Percentiles rank a stretch among this genome's conserved stretches.
phyloP scores from a whole-genome alignment of 2,888 invertebrate genomes.

The Leptothorax acervorum region DNA sequence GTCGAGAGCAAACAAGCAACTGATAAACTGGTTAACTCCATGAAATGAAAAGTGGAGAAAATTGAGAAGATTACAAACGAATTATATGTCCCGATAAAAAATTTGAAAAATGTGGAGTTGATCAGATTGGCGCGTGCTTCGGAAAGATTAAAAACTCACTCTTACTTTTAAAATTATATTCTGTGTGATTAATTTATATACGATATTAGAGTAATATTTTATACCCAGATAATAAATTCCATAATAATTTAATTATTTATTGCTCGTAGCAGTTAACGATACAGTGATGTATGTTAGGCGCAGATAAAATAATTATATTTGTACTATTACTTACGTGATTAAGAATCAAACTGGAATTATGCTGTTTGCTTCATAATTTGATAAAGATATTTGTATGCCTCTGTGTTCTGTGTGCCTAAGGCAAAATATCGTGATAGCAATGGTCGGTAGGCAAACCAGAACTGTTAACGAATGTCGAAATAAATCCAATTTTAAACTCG shows the following conservation, averaged over 20 bases:
- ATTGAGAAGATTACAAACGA: not conserved
- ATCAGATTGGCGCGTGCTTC: not conserved
- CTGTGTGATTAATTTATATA: not conserved
- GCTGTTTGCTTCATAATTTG: slow-evolving; percentile 33
- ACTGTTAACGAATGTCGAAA: slow-evolving; percentile 55
- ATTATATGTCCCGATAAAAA: not conserved
- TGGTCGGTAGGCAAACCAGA: slow-evolving; percentile 20
- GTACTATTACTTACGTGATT: not conserved
- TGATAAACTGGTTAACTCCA: not conserved
- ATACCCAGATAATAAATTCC: not conserved
- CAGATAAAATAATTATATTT: slow-evolving; percentile 3
- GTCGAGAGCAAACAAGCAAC: too few relatives aligned
- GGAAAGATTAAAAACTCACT: not conserved
- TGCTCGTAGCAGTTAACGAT: slow-evolving; percentile 22
- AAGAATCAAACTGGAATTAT: slow-evolving; percentile 3
- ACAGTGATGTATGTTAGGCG: not conserved
- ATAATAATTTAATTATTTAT: not conserved
- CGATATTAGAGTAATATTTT: not conserved
- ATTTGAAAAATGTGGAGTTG: not conserved
- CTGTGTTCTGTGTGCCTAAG: slow-evolving; percentile 11
- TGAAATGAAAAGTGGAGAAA: not conserved
- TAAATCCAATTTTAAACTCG: slow-evolving; percentile 56
- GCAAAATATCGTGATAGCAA: slow-evolving; percentile 28
- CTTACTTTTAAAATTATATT: slow-evolving; percentile 31
- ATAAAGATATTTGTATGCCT: slow-evolving; percentile 7